These are phyloP conservation scores for Sphaerodactylus townsendi DNA, from an alignment of 2,113 vertebrate genomes.

Conservation along the genomic window DNA sequence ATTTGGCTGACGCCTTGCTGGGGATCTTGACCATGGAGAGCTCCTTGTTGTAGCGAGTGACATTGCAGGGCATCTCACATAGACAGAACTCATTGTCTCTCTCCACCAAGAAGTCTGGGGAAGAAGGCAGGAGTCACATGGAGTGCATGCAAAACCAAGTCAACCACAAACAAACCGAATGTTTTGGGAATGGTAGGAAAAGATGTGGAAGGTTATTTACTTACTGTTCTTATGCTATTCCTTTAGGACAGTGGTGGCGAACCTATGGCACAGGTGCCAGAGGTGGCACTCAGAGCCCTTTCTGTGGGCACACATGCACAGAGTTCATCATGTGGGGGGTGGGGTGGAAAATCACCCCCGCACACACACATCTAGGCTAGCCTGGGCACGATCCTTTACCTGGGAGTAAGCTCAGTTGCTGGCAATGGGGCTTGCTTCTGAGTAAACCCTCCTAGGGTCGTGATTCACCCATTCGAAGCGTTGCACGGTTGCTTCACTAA, in stretches of 20 bases:
- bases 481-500: too few relatives aligned
- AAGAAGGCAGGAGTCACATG: background rate
- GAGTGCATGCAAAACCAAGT: background rate
- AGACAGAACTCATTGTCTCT: conserved; percentile 94
- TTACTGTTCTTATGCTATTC: background rate
- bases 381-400: too few relatives aligned
- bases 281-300: too few relatives aligned
- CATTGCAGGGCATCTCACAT: conserved; percentile 95
- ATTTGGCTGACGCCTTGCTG: conserved; percentile 98
- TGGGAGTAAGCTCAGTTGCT: too few relatives aligned
- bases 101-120: conserved; percentile 94
- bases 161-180: background rate
- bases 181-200: background rate
- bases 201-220: background rate
- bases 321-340: too few relatives aligned
- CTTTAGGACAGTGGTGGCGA: background rate
- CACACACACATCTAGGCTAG: too few relatives aligned
- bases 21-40: conserved; percentile 98
- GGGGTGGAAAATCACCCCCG: too few relatives aligned
- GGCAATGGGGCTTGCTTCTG: too few relatives aligned
- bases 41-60: conserved; percentile 96
- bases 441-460: too few relatives aligned
- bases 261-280: too few relatives aligned
- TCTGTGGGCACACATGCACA: too few relatives aligned
- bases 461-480: too few relatives aligned